Evolutionary conservation across 2,113 vertebrate species (phyloP), one percentile per base, ranked within the genome.

Genomic region (Xiphophorus maculatus): DNA sequence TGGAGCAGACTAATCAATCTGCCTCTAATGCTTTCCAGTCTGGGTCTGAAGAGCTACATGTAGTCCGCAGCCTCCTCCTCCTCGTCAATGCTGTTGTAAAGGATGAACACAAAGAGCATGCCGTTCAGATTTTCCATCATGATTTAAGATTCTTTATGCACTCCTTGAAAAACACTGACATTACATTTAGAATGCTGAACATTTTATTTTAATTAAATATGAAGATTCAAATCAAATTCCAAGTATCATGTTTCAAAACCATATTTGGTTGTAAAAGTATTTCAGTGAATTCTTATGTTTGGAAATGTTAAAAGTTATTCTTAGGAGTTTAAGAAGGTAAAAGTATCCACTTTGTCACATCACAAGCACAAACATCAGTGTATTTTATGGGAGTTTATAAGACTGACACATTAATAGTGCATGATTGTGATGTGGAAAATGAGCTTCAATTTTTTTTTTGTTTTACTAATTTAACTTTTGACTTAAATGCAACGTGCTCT

Each of bases 1-100:
- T 87, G 80, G 79, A 88, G 77, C 73, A 65, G 83, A 81, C 90
- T 86, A 88, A 93, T 92, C 92, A 92, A 87, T 92, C 89, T 67
- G 83, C 78, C 73, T 82, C 79, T 73, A 85, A 87, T 86, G 86
- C 80, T 87, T 88, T 82, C 81, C 60, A 64, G 37, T 32, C 61
- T 54, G 22, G 67, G 83, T 72, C 66, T 84, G 82, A 60, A 89
- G 80, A 85, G 87, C 68, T 63, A 27, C 15, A n/a, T 81, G 73
- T 62, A 63, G 71, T 79, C 83, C 83, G 62, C 65, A 30, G 71
- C 74, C 60, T 75, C 75, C 61, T 78, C 80, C 8, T 75, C 42
- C 68, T 33, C 66, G 63, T 72, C 67, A 76, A 44, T 71, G 25
- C 60, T 73, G 32, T 77, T 74, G 13, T 80, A 64, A 82, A 54